phyloP scores from a whole-genome alignment of 2,888 invertebrate genomes.

The Ormyrus nitidulus region DNA sequence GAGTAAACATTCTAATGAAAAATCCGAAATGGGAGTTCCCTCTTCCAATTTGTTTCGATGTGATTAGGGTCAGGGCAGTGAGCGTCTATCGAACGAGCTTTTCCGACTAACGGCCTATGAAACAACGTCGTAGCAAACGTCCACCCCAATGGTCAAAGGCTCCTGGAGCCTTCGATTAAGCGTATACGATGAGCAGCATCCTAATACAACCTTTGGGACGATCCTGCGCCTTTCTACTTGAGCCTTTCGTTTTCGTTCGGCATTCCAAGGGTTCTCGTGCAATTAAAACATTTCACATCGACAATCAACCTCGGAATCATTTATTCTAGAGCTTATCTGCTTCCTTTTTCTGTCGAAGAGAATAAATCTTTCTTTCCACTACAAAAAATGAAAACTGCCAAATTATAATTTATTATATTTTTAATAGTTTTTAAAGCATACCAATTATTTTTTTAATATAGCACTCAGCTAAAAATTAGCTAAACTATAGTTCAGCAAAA shows the following conservation, averaged over 20 bases:
- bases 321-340: not conserved
- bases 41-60: conserved; percentile 46
- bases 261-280: conserved; percentile 44
- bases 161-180: conserved; percentile 67
- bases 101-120: conserved; percentile 67
- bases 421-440: too few relatives aligned
- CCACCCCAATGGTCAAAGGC: conserved; percentile 63
- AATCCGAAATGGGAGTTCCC: conserved; percentile 1
- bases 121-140: conserved; percentile 64
- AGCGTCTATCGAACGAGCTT: conserved; percentile 59
- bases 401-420: too few relatives aligned
- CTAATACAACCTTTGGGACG: conserved; percentile 66
- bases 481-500: too few relatives aligned
- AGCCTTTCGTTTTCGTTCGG: not conserved
- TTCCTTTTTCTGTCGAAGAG: too few relatives aligned
- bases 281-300: conserved; percentile 54
- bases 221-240: conserved; percentile 23
- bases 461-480: too few relatives aligned
- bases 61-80: conserved; percentile 37
- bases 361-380: too few relatives aligned
- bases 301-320: conserved; percentile 11
- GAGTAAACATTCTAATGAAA: conserved; percentile 24
- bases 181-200: conserved; percentile 60
- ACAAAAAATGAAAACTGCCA: too few relatives aligned
- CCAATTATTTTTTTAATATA: too few relatives aligned